Evolutionary conservation across 2,113 vertebrate genomes (phyloP).

Genomic region (Zosterops japonicus): DNA sequence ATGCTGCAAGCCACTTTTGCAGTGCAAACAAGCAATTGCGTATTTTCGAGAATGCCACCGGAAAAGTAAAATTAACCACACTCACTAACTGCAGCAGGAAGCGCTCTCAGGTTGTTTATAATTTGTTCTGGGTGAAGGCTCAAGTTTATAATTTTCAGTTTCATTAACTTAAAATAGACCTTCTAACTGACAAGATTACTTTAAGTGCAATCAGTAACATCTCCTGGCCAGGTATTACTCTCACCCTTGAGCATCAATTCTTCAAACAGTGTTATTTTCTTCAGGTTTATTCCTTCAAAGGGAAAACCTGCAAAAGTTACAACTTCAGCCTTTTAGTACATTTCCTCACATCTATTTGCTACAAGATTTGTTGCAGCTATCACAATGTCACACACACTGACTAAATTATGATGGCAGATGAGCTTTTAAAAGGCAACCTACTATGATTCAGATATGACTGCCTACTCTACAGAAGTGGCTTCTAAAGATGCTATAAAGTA

Average conservation of each 20-base stretch:
- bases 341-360: not conserved
- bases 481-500: not conserved
- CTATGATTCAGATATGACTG: not conserved
- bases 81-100: constrained; percentile 12
- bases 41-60: not conserved
- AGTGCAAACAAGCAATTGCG: not conserved
- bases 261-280: not conserved
- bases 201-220: not conserved
- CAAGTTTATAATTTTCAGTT: constrained; percentile 17
- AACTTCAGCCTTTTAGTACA: not conserved
- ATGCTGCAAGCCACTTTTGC: not conserved
- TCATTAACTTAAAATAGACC: not conserved
- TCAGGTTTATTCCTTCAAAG: not conserved
- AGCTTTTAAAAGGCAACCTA: not conserved
- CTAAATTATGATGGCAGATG: not conserved
- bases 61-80: not conserved
- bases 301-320: not conserved
- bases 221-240: not conserved
- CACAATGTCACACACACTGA: not conserved
- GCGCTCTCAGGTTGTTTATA: not conserved
- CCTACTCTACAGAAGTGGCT: not conserved
- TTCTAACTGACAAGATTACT: not conserved
- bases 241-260: not conserved
- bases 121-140: not conserved
- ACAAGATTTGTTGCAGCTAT: not conserved